phyloP scores from a whole-genome alignment of 2,113 vertebrate genomes.

The Peromyscus maniculatus region DNA sequence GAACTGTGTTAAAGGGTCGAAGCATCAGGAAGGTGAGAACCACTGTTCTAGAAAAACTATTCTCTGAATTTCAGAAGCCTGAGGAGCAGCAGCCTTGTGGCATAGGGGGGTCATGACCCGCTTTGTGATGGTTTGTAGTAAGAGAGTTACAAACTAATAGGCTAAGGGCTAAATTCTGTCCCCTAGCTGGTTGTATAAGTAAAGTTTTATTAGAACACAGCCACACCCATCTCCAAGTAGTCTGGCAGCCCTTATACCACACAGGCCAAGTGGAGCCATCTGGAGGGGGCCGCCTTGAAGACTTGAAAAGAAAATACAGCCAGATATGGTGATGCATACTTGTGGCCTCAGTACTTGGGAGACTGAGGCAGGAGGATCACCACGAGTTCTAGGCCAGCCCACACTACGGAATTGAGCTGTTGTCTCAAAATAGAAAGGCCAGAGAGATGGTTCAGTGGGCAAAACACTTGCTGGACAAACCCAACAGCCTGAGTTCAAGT shows the following conservation, averaged over 20 bases:
- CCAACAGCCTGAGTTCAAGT: no score
- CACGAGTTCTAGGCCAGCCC: not conserved
- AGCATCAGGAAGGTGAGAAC: not conserved
- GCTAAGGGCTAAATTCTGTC: not conserved
- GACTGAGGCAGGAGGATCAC: not conserved
- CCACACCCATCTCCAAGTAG: not conserved
- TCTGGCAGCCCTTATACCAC: not conserved
- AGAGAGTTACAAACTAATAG: not conserved
- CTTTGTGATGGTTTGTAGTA: not conserved
- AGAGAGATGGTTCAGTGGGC: not conserved
- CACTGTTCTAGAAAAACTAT: not conserved
- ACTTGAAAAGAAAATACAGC: not conserved
- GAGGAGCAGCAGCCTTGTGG: not conserved
- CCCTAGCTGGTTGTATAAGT: not conserved
- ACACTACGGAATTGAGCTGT: not conserved
- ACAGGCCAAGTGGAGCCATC: not conserved
- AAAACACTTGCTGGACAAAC: not conserved
- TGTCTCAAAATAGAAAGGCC: not conserved
- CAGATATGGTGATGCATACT: not conserved
- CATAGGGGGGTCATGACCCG: not conserved
- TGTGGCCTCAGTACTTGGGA: no score
- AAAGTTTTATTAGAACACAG: slow-evolving; percentile 21
- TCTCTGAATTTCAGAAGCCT: not conserved
- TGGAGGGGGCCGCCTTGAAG: not conserved
- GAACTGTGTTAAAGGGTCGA: not conserved